These are phyloP conservation scores for Antrozous pallidus DNA, from an alignment of 2,797 vertebrate genomes.

Conservation along the genomic window DNA sequence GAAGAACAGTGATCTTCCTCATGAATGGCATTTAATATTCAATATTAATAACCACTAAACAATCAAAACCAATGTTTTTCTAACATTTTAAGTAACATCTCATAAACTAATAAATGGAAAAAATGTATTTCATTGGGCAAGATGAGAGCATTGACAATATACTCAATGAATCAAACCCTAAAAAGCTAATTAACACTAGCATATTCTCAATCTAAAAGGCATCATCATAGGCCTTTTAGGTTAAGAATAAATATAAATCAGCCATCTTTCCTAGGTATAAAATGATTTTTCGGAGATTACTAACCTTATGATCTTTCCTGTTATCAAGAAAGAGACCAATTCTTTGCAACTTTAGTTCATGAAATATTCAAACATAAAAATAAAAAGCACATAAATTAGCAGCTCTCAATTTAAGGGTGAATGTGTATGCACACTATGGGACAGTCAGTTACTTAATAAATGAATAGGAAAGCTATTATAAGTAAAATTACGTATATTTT, in stretches of 20 bases:
- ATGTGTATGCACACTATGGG: neutral
- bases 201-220: slow-evolving; percentile 9
- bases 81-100: neutral
- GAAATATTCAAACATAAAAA: slow-evolving; percentile 27
- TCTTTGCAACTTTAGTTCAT: slow-evolving; percentile 7
- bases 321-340: slow-evolving; percentile 9
- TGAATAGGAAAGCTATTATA: neutral
- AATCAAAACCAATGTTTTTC: slow-evolving; percentile 24
- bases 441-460: neutral
- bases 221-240: neutral
- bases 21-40: neutral
- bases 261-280: neutral
- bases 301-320: neutral
- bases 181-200: slow-evolving; percentile 13
- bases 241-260: neutral
- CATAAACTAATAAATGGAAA: neutral
- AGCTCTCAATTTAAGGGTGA: neutral
- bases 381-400: neutral
- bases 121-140: neutral
- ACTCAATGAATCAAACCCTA: neutral
- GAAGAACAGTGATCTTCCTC: neutral
- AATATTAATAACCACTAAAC: neutral
- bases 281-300: slow-evolving; percentile 15
- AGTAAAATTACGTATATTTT: neutral
- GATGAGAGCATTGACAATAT: neutral